Evolutionary conservation across 2,888 invertebrate species (phyloP), one percentile per base, ranked within the genome.

Genomic region (Drosophila siamana): DNA sequence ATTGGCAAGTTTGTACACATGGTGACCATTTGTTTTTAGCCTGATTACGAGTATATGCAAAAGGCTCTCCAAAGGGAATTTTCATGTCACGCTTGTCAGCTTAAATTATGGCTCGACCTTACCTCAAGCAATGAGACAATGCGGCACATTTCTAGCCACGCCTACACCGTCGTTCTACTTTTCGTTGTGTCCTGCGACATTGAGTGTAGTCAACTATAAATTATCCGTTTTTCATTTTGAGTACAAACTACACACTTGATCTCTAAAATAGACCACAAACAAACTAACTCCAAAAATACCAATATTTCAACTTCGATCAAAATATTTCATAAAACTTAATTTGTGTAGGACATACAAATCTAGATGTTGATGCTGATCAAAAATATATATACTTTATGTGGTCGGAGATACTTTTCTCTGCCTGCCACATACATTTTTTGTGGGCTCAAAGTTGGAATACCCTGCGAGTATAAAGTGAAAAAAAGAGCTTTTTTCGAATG

Each of bases 11-110:
- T 24, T 47, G 48, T 40, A 48, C 19, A 43, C 40, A 50, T 63
- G 69, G 74, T 78, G 68, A 66, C 72, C 76, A 75, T 86, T 71
- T 88, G 72, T 85, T 86, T 63, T 89, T 87, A 78, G 88, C 86
- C 86, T 80, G 84, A 81, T 84, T 80, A 69, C 64, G 55, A 28
- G 9, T 28, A 28, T 28, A 8, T 9, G 52, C 52, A 75, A 64
- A 64, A 68, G 86, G 56, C 36, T 57, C 76, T 74, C 88, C 89
- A 77, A 87, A 81, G 89, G 89, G 85, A 85, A 87, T 85, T 85
- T 76, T 65, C 73, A 71, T 84, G 88, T 87, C 87, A 89, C 80
- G 89, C 69, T 74, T 83, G 83, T 83, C 88, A 86, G 78, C 89
- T 84, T 84, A 86, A 84, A 84, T 86, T 84, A 88, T 84, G 81